Conservation (phyloP, 2,797 vertebrate genomes). For the Myiotriccus ornatus region DNA sequence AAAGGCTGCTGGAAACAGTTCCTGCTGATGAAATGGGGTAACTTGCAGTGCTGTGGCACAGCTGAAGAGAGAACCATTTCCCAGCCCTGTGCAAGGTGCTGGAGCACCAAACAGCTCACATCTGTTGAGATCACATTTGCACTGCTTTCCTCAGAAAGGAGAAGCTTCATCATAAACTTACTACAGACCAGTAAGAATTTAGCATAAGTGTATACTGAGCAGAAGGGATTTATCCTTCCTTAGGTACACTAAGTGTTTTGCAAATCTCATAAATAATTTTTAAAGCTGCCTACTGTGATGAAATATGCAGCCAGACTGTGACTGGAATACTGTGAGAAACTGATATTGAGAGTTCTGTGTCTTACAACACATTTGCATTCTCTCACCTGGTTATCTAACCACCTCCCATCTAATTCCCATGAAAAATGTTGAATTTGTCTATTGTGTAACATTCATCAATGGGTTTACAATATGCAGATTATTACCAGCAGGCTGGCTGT, state of each 20-base stretch:
- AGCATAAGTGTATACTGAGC: not conserved
- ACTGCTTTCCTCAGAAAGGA: not conserved
- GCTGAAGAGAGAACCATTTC: not conserved
- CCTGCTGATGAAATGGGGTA: not conserved
- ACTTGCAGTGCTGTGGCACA: not conserved
- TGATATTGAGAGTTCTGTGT: not conserved
- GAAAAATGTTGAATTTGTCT: not conserved
- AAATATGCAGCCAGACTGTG: not conserved
- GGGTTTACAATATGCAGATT: not conserved
- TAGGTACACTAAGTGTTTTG: conserved; percentile 37
- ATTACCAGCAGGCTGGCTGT: not conserved
- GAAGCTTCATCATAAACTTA: not conserved
- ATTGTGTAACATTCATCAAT: not conserved
- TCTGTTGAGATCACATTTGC: not conserved
- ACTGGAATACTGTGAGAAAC: not conserved
- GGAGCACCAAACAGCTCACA: fast-evolving
- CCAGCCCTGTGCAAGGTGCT: not conserved
- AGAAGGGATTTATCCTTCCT: conserved; percentile 40
- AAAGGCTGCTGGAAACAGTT: not conserved
- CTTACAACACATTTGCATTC: not conserved
- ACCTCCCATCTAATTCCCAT: not conserved
- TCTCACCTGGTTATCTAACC: not conserved
- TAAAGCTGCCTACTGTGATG: not conserved
- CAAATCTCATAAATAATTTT: conserved; percentile 53
- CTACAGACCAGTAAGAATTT: not conserved